Evolutionary conservation across 2,888 invertebrate genomes (phyloP), one percentile per base, ranked within the genome.

Genomic region (Conops quadrifasciatus): DNA sequence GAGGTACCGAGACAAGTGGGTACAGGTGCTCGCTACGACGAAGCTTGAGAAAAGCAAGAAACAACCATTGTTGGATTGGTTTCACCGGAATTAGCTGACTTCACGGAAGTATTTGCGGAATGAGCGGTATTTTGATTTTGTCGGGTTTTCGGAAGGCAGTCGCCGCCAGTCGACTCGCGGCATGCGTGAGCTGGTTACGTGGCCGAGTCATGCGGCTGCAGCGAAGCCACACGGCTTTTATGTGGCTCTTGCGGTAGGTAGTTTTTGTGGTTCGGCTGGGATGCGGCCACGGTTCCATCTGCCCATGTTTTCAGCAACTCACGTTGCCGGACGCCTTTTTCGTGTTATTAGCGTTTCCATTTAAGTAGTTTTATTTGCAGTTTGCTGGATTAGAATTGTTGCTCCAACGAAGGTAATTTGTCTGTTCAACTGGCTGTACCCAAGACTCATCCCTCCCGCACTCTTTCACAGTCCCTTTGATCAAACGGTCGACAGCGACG

Each of bases 251-350:
- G 66, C 66, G 66, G 66, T 66, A 66, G 66, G 66, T 66, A 66
- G 53, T 51, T 36, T 66, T 65, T 66, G 49, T 19, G 11, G 11
- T 36, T 21, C 19, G 4, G 19, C 28, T 26, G 15, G 21, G 26
- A 24, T 5, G 15, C 26, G 7, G n/a, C n/a, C 9, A 28, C 36
- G 36, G 36, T 36, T 36, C 9, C 36, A 36, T 36, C 36, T 36
- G 36, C 36, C 36, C 15, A 60, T 36, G 19, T 62, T n/a, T 24
- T 49, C 13, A 26, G 65, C 65, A 65, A 65, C 51, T 30, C 53
- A 58, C n/a, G 58, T 45, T 36, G 56, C 11, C 19, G 19, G 59
- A 47, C 67, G 67, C 67, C 67, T 59, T 59, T 67, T 67, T 49
- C 59, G 19, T 67, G 67, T 67, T 59, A 43, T 30, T 26, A 67